phyloP scores from a whole-genome alignment of 1,140 invertebrate species.

The Pogonus chalceus region DNA sequence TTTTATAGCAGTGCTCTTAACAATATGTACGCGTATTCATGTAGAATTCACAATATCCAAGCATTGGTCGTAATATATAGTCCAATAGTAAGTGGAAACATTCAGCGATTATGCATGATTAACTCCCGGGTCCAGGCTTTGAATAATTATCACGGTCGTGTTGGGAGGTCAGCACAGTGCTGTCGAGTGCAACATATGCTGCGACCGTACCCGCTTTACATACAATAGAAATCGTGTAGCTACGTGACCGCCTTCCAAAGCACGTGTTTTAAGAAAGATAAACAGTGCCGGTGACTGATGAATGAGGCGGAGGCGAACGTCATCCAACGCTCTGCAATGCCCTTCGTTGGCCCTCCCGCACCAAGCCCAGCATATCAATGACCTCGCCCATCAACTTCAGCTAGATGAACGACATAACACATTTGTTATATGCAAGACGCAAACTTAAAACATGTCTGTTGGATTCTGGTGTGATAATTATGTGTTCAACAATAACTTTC shows the following conservation, averaged over 20 bases:
- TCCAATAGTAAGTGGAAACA: too few relatives aligned
- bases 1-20: too few relatives aligned
- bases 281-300: background rate
- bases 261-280: slow-evolving; percentile 8
- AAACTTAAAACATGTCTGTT: background rate
- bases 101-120: slow-evolving; percentile 2
- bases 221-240: slow-evolving; percentile 5
- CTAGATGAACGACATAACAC: background rate
- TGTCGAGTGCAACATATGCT: background rate
- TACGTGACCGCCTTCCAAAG: slow-evolving; percentile 10
- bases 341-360: too few relatives aligned
- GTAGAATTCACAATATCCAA: too few relatives aligned
- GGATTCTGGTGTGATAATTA: too few relatives aligned
- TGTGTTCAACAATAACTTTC: too few relatives aligned
- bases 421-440: background rate
- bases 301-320: slow-evolving; percentile 2
- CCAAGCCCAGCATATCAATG: background rate
- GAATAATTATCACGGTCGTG: slow-evolving; percentile 6
- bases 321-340: too few relatives aligned
- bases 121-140: background rate
- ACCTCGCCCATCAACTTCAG: background rate
- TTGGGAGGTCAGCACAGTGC: slow-evolving; percentile 1
- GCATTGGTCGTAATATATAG: too few relatives aligned
- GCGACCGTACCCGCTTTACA: background rate
- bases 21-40: too few relatives aligned